Conservation (phyloP, 2,113 vertebrate species). For the Odocoileus hemionus region DNA sequence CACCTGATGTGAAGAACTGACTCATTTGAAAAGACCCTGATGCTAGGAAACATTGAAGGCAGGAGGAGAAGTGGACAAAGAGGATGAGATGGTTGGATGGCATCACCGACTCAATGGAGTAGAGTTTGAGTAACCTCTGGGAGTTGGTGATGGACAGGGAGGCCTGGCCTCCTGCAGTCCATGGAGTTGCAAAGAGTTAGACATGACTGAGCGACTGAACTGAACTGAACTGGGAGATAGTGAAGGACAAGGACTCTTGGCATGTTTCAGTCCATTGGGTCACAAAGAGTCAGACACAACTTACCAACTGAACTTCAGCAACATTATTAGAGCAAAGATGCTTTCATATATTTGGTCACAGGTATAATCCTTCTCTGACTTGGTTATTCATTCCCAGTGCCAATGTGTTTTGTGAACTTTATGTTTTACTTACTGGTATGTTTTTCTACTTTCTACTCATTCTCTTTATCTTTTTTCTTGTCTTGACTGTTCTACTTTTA, state of each 20-base stretch:
- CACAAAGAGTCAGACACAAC: background rate
- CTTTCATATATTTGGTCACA: background rate
- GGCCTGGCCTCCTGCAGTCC: background rate
- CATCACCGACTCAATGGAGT: background rate
- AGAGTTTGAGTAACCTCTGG: background rate
- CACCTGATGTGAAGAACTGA: background rate
- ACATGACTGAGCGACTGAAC: background rate
- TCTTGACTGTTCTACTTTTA: background rate
- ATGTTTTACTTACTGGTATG: background rate
- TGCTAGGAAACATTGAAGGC: background rate
- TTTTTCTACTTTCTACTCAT: background rate
- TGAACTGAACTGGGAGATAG: background rate
- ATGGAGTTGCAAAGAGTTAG: background rate
- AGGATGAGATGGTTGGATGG: background rate
- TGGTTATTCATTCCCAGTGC: background rate
- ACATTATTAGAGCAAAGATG: background rate
- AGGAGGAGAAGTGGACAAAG: background rate
- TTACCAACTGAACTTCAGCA: background rate
- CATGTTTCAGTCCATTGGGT: background rate
- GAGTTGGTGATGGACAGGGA: background rate
- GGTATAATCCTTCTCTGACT: background rate
- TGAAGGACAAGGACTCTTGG: background rate
- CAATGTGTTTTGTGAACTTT: background rate
- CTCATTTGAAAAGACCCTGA: background rate
- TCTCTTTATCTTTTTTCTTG: background rate